These are phyloP conservation scores for Gastrophysa polygoni DNA, from an alignment of 2,888 invertebrate species.

Conservation along the genomic window DNA sequence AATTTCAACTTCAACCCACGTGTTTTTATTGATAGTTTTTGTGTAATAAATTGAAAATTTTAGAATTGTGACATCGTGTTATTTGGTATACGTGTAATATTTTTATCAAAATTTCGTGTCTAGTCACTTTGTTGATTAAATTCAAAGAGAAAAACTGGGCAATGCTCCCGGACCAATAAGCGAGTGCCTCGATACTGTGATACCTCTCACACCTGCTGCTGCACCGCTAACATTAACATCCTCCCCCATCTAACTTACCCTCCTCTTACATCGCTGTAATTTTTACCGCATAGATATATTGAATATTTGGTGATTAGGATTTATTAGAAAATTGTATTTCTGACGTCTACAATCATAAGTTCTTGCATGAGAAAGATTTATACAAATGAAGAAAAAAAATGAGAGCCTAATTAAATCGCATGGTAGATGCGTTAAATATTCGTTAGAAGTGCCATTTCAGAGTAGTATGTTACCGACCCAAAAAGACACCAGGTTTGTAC, in stretches of 20 bases:
- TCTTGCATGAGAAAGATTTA: constrained; percentile 36
- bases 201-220: constrained; percentile 54
- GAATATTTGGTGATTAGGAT: constrained; percentile 35
- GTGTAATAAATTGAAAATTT: constrained; percentile 14
- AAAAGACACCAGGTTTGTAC: constrained; percentile 52
- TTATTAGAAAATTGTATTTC: not conserved
- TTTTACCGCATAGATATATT: constrained; percentile 16
- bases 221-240: constrained; percentile 48
- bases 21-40: constrained; percentile 14
- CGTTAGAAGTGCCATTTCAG: constrained; percentile 58
- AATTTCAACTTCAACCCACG: constrained; percentile 18
- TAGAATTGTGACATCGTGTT: constrained; percentile 20
- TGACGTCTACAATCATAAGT: constrained; percentile 16
- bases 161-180: constrained; percentile 52
- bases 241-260: constrained; percentile 27
- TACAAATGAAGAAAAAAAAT: constrained; percentile 34
- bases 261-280: constrained; percentile 29
- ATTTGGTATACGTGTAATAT: constrained; percentile 27
- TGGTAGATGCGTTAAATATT: constrained; percentile 58
- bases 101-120: constrained; percentile 39
- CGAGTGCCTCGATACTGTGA: constrained; percentile 60
- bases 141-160: constrained; percentile 40
- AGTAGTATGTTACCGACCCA: constrained; percentile 59
- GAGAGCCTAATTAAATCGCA: constrained; percentile 56
- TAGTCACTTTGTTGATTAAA: constrained; percentile 49